Evolutionary conservation across 2,888 invertebrate species (phyloP).

Genomic region (Esperia sulphurella): DNA sequence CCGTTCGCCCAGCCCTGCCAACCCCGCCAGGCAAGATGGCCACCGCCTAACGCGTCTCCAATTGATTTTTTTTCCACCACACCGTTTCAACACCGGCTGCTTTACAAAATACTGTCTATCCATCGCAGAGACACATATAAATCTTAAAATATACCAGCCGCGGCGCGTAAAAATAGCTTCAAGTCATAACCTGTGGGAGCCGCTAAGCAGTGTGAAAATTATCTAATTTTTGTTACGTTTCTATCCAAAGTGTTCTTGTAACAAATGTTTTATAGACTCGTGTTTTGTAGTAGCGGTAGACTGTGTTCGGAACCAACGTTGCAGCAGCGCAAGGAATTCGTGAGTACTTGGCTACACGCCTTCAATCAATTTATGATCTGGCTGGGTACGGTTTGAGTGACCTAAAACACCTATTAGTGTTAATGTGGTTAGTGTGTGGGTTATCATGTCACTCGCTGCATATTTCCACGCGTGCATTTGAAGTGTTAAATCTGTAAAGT

Average conservation of each 20-base stretch:
- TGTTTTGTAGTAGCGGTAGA: conserved; percentile 4
- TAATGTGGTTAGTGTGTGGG: conserved; percentile 53
- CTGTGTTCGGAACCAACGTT: neutral
- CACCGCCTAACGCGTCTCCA: conserved; percentile 47
- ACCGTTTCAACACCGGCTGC: conserved; percentile 21
- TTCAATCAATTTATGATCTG: conserved; percentile 27
- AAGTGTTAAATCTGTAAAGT: neutral
- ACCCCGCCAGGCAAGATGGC: conserved; percentile 57
- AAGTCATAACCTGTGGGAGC: conserved; percentile 8
- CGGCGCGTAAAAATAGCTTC: conserved; percentile 7
- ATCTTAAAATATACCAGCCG: neutral
- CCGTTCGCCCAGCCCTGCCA: conserved; percentile 38
- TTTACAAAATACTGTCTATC: neutral
- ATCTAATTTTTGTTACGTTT: conserved; percentile 4
- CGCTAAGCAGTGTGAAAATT: conserved; percentile 3
- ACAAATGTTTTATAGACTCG: conserved; percentile 7
- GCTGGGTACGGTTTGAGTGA: conserved; percentile 40
- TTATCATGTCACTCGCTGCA: neutral
- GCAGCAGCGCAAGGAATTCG: conserved; percentile 8
- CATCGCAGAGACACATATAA: neutral
- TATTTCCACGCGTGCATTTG: neutral
- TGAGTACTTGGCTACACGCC: conserved; percentile 23
- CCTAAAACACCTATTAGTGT: conserved; percentile 47
- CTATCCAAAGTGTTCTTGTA: neutral
- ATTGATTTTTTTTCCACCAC: conserved; percentile 67